Evolutionary conservation across 2,888 invertebrate species (phyloP).

Genomic region (Blomia tropicalis): DNA sequence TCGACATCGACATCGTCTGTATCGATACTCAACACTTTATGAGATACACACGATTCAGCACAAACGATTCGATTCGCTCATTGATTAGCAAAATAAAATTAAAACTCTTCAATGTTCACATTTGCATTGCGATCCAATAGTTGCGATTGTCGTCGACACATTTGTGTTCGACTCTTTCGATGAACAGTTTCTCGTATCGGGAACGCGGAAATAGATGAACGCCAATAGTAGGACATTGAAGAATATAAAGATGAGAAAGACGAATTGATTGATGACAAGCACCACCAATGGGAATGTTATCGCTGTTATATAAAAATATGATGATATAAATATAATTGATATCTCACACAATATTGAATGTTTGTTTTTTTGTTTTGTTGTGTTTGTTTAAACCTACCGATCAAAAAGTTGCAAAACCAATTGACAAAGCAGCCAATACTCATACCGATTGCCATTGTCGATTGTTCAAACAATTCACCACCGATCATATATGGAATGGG

Average conservation of each 20-base stretch:
- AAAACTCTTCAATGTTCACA: too few species aligned
- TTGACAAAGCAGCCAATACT: conserved; percentile 14
- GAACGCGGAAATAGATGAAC: neutral
- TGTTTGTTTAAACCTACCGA: neutral
- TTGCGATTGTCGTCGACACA: too few species aligned
- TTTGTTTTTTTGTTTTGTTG: too few species aligned
- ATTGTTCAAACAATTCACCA: conserved; percentile 8
- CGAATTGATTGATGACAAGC: conserved; percentile 1
- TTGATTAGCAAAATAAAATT: too few species aligned
- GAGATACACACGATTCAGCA: too few species aligned
- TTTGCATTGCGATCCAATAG: too few species aligned
- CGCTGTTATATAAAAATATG: neutral
- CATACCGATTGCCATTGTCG: conserved; percentile 1
- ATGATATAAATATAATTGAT: neutral
- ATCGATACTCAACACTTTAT: too few species aligned
- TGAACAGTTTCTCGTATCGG: neutral
- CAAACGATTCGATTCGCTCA: too few species aligned
- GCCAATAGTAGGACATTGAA: conserved; percentile 1
- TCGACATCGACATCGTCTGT: too few species aligned
- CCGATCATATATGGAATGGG: conserved; percentile 17
- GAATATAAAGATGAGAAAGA: conserved; percentile 4
- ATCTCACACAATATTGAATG: neutral
- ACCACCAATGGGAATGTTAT: conserved; percentile 4
- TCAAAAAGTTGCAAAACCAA: conserved; percentile 17
- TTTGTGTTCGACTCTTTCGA: too few species aligned